Conservation (phyloP, 2,797 vertebrate genomes). For the Anabas testudineus region DNA sequence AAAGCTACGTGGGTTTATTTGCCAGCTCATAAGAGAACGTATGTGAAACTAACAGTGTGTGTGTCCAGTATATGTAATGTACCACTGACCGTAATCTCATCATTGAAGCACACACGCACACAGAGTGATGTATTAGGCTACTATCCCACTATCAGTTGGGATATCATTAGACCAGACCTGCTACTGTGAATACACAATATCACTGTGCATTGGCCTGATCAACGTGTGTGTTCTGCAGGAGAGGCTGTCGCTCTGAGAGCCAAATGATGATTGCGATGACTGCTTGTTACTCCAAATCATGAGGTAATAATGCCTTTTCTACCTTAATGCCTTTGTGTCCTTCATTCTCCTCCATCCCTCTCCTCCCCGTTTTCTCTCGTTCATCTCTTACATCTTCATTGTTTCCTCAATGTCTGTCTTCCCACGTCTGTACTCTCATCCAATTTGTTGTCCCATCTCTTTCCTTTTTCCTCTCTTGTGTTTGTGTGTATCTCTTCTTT, state of each 20-base stretch:
- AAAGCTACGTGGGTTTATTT: conserved; percentile 38
- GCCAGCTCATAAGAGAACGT: not conserved
- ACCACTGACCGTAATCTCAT: conserved; percentile 30
- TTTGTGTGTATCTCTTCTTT: conserved; percentile 14
- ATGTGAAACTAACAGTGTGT: not conserved
- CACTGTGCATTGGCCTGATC: conserved; percentile 18
- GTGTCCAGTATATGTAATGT: conserved; percentile 16
- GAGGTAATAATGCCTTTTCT: conserved; percentile 47
- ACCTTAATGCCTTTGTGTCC: conserved; percentile 12
- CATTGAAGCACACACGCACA: conserved; percentile 16
- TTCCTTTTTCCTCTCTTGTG: not conserved
- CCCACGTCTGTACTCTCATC: conserved; percentile 31
- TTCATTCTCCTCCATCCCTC: conserved; percentile 25
- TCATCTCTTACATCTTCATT: conserved; percentile 19
- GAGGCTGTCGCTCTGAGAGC: conserved; percentile 16
- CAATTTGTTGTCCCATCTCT: conserved; percentile 46
- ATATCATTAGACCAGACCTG: conserved; percentile 55
- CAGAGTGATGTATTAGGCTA: conserved; percentile 40
- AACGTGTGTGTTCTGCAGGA: conserved; percentile 22
- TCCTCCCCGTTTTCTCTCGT: not conserved
- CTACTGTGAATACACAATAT: conserved; percentile 52
- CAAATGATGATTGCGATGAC: conserved; percentile 39
- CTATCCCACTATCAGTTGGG: conserved; percentile 47
- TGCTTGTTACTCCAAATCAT: conserved; percentile 49
- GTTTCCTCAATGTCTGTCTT: conserved; percentile 17